Conservation (phyloP, 2,888 invertebrate genomes). For the Pachliopta kotzebuea region DNA sequence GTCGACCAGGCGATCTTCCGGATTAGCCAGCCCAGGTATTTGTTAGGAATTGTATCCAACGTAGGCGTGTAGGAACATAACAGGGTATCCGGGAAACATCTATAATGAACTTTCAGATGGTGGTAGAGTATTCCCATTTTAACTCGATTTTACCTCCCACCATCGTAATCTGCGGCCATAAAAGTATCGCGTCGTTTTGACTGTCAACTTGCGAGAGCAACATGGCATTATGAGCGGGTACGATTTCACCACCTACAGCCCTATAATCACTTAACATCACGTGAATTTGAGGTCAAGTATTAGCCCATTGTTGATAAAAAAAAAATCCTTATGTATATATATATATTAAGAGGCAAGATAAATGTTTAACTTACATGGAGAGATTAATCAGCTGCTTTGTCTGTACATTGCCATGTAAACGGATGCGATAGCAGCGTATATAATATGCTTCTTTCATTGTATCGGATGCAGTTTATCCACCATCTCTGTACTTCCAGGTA, state of each 20-base stretch:
- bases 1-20: slow-evolving; percentile 39
- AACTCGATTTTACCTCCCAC: too few species aligned
- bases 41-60: slow-evolving; percentile 56
- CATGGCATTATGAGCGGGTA: too few species aligned
- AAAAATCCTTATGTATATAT: too few species aligned
- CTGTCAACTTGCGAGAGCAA: too few species aligned
- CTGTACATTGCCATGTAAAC: slow-evolving; percentile 40
- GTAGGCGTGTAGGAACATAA: slow-evolving; percentile 27
- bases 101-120: neutral
- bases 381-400: slow-evolving; percentile 20
- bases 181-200: too few species aligned
- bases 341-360: neutral
- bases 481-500: slow-evolving; percentile 76
- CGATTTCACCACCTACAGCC: too few species aligned
- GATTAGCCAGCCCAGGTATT: slow-evolving; percentile 66
- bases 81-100: neutral
- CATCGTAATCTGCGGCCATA: too few species aligned
- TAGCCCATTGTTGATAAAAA: neutral
- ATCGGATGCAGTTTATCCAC: slow-evolving; percentile 63
- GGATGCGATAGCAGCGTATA: slow-evolving; percentile 46
- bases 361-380: slow-evolving; percentile 1
- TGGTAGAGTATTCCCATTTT: too few species aligned
- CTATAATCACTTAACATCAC: neutral
- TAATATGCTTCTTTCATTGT: slow-evolving; percentile 50
- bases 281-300: neutral